Evolutionary conservation across 1,140 invertebrate genomes (phyloP), one percentile per base, ranked within the genome.

Genomic region (Papilio polyxenes): DNA sequence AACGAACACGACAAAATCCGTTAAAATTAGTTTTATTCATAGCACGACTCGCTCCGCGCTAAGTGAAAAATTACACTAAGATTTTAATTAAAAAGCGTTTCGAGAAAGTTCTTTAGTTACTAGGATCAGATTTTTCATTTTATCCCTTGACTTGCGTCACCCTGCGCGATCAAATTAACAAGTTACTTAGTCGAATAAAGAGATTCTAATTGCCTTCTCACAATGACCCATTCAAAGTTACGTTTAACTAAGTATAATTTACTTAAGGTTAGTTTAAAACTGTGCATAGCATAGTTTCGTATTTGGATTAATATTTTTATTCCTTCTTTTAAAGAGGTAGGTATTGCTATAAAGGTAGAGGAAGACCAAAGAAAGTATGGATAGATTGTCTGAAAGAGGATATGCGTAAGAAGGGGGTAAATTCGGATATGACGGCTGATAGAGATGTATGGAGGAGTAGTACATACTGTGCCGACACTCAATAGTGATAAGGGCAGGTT

Each of bases 81-180:
- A 77, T 31, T 77, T 77, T 77, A 77, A 77, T 77, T 77, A 77
- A 77, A 77, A 77, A 53, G 23, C 20, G 23, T 77, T 77, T 77
- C 49, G 20, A 77, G 49, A 51, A 77, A 77, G 75, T 53, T 53
- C 49, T 49, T 51, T 77, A 48, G 44, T 51, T 75, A 76, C 9
- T 77, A 37, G 75, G 75, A 56, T 53, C 53, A 77, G 75, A 77
- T 77, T 77, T 77, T 77, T 77, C 75, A 77, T 77, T 77, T 77
- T 37, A 72, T 72, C 31, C 23, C 65, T 72, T 11, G 11, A 37
- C 31, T 72, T 72, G 13, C 65, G 65, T 72, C 65, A 37, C 65
- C 65, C 65, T 17, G 65, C 59, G n/a, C 59, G n/a, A 72, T 72
- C 2, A 40, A 72, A 72, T 72, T 72, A 72, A 72, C 65, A 72